Evolutionary conservation across 2,113 vertebrate genomes (phyloP), one percentile per base, ranked within the genome.

Genomic region (Periophthalmodon schlosseri): DNA sequence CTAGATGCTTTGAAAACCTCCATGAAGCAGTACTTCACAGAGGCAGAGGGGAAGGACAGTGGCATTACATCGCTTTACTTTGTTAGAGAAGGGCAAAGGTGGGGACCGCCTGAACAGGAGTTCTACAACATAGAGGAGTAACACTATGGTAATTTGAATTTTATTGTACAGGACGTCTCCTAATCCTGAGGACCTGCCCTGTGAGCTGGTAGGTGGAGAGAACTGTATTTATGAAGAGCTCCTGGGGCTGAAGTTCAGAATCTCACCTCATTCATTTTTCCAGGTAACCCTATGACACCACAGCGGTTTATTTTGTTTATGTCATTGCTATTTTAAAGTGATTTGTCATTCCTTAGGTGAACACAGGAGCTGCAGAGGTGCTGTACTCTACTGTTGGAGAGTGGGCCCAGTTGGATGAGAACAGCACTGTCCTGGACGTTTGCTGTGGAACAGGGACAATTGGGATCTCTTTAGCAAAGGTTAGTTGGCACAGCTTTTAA

Each of bases 381-480:
- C 75, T 99, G 66, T 99, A 98, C 79, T 93, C 93, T 0, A 86
- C 95, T 49, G 96, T 99, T 18, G 93, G 92, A 54, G 96, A 98
- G 18, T 98, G 97, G 96, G 96, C 95, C 0, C 92, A 96, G 18
- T 89, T 98, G 89, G 93, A 95, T 21, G 76, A 86, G 0, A 94
- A 94, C 72, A 96, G 94, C 86, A 97, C 93, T 0, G 94, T 99
- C 1, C 90, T 99, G 78, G 97, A 99, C 3, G 92, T 99, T 9
- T 99, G 98, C 83, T 99, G 98, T 7, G 97, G 98, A 16, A 99
- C 97, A 0, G 98, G 98, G 77, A 97, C 98, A 73, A 99, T 99
- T 0, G 96, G 98, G 50, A 94, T 99, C 78, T 97, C 96, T n/a
- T 84, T 99, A 75, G 98, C 97, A 2, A 96, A 94, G 94, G 98